These are phyloP conservation scores for Etia nguti DNA, from an alignment of 2,113 vertebrate genomes.

Conservation along the genomic window DNA sequence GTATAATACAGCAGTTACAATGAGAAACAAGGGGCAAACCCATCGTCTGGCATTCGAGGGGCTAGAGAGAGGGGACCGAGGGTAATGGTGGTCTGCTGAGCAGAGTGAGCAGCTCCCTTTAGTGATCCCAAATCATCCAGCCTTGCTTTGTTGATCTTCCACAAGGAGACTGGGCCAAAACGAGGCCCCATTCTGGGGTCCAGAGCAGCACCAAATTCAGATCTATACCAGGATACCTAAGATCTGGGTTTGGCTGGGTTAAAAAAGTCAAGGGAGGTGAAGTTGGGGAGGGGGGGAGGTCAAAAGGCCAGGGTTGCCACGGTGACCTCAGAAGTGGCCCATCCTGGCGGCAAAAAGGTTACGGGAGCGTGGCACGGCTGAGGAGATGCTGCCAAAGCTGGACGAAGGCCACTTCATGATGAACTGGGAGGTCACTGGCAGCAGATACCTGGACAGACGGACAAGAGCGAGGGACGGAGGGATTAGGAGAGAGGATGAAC, in stretches of 20 bases:
- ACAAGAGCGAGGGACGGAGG: slow-evolving; percentile 55
- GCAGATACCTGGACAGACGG: slow-evolving; percentile 86
- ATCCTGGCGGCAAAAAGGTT: slow-evolving; percentile 85
- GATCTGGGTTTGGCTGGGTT: slow-evolving; percentile 40
- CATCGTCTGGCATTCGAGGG: slow-evolving; percentile 54
- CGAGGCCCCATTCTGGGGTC: slow-evolving; percentile 18
- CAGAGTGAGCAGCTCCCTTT: slow-evolving; percentile 8
- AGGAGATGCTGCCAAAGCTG: slow-evolving; percentile 79
- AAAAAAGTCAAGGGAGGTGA: slow-evolving; percentile 3
- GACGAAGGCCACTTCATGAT: slow-evolving; percentile 86
- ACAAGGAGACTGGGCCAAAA: slow-evolving; percentile 30
- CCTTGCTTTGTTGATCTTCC: slow-evolving; percentile 35
- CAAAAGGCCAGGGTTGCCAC: slow-evolving; percentile 46
- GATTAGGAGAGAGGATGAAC: slow-evolving; percentile 56
- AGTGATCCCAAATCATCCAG: slow-evolving; percentile 14
- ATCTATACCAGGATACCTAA: slow-evolving; percentile 19
- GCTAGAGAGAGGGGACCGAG: not conserved
- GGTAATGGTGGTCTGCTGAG: slow-evolving; percentile 10
- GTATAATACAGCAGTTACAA: slow-evolving; percentile 61
- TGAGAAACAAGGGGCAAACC: slow-evolving; percentile 17
- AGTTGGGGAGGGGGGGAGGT: slow-evolving; percentile 34
- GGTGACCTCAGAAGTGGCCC: slow-evolving; percentile 82
- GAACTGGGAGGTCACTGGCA: slow-evolving; percentile 92
- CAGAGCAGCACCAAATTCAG: slow-evolving; percentile 20
- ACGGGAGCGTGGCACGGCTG: slow-evolving; percentile 79